Conservation (phyloP, 37 sponge, comb jelly and placozoan genomes). For the Spongia lamella region DNA sequence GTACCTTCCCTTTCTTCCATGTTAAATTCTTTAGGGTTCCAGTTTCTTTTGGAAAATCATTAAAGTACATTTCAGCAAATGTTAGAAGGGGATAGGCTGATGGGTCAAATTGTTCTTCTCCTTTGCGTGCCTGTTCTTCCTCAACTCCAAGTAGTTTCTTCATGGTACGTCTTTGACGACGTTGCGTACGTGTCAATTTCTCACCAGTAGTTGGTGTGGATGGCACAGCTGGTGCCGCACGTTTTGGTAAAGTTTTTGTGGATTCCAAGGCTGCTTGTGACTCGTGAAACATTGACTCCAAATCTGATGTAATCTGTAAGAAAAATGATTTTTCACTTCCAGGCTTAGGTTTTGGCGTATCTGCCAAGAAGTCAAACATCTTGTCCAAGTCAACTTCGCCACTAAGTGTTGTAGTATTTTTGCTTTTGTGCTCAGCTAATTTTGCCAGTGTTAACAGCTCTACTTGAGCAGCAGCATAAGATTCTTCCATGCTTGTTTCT, state of each 20-base stretch:
- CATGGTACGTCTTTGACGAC: conserved; percentile 78
- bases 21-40: conserved; percentile 75
- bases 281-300: conserved; percentile 66
- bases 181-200: conserved; percentile 66
- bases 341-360: conserved; percentile 39
- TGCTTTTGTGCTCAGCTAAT: conserved; percentile 79
- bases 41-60: conserved; percentile 85
- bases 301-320: conserved; percentile 43
- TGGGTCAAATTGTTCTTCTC: conserved; percentile 71
- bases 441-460: conserved; percentile 85
- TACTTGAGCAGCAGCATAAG: conserved; percentile 75
- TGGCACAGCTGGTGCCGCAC: conserved; percentile 17
- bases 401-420: conserved; percentile 42
- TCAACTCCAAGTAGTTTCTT: conserved; percentile 85
- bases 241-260: conserved; percentile 31
- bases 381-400: conserved; percentile 80
- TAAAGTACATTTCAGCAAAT: conserved; percentile 92
- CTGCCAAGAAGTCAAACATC: conserved; percentile 80
- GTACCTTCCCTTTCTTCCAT: conserved; percentile 32
- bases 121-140: conserved; percentile 57
- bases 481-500: conserved; percentile 66
- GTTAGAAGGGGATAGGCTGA: conserved; percentile 72
- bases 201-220: background rate
- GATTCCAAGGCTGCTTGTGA: conserved; percentile 50
- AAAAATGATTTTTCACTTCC: conserved; percentile 62